Base-by-base conservation (phyloP, 2,888 invertebrate genomes). In the Apamea epomidion region DNA sequence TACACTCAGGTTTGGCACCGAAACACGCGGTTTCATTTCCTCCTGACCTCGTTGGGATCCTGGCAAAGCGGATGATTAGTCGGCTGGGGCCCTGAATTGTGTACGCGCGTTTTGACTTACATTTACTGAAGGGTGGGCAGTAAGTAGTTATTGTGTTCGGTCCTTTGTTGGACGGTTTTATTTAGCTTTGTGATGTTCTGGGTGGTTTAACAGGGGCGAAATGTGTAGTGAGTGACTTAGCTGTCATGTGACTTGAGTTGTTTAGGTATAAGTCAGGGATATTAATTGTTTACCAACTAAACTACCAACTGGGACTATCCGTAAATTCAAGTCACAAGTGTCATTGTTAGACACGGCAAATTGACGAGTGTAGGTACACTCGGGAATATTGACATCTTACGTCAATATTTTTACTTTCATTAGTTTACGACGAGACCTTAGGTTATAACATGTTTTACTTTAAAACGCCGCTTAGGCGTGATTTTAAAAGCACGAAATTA, bases 1-100 rank as follows among this genome's bases (percentile, higher is more conserved):
- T 84, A 87, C 76, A 85, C 87, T 84, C 91, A 91, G 88, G 91
- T 91, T 92, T 92, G 91, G 92, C 92, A 90, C 82, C 71, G 80
- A 83, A 87, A 88, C 87, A 86, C 83, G 85, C 85, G 89, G 87
- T 87, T 90, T 90, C 91, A 92, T 92, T 91, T 91, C 92, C 92
- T 90, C 78, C 80, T 74, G 87, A 86, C 85, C 91, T 65, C 83
- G 73, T 80, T 89, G 77, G 68, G 77, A 75, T 83, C 74, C 84
- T 83, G 88, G 86, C 76, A 83, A 85, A 85, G 76, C 82, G 74
- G 74, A 82, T 86, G 84, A 89, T 86, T 82, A 87, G 83, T 88
- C 48, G 75, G 48, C 81, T 74, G 67, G 70, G 67, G 67, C 78
- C 48, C 72, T 73, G 79, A 82, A 80, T 80, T 87, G 79, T 87